Evolutionary conservation across 92 coral and sea anemone species (phyloP), one percentile per base, ranked within the genome.

Genomic region (Actinostola sp.): DNA sequence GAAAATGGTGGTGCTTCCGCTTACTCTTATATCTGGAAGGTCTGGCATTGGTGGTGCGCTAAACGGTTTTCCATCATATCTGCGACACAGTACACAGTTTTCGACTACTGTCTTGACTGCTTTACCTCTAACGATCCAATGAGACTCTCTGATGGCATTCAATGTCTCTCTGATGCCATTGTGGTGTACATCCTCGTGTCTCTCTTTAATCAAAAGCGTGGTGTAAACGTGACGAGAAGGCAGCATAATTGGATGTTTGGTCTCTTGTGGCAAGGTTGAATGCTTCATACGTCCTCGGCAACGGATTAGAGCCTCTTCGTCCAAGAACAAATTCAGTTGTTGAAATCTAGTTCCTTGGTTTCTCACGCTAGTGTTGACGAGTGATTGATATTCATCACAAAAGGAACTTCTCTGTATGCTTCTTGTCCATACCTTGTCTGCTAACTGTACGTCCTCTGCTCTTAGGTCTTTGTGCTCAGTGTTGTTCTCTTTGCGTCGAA

Each of bases 131-230:
- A 79, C 28, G 41, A 79, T 61, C 78, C 77, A 78, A 41, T 41
- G 43, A 10, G 48, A 59, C 27, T 70, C 24, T 43, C 84, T 23
- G 27, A 78, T 78, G 28, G 41, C 43, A 20, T 61, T 79, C 53
- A 78, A 35, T 54, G 76, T 77, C 24, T 77, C 83, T 53, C 76
- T 27, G 31, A 78, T 61, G 15, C 83, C 77, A 8, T 58, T 67
- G 77, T 65, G 82, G 46, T 48, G 27, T 14, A 76, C 82, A 3
- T 23, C 8, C 41, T 39, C 23, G 63, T 76, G 82, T 51, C 45
- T 44, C 9, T 51, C 66, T 49, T 45, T 42, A 12, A 76, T 63
- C 30, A 76, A 25, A 52, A 78, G 58, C n/a, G 39, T 66, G 0
- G 52, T 38, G 16, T 52, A 54, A 19, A 8, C 3, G 36, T 58